Conservation (phyloP, 2,113 vertebrate species). For the Ascaphus truei region DNA sequence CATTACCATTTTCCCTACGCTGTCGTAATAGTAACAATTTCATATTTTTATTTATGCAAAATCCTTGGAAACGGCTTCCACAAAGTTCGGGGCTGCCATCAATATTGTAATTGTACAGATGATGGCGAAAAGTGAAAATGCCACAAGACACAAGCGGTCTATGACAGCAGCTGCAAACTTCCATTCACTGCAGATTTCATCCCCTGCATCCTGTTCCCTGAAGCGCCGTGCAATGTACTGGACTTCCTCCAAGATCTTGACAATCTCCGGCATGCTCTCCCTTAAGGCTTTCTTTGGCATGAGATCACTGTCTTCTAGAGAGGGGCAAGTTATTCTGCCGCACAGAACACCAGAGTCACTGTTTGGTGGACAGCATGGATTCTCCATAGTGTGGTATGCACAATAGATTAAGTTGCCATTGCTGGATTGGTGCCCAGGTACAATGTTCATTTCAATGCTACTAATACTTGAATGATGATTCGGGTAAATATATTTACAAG, state of each 20-base stretch:
- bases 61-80: slow-evolving; percentile 86
- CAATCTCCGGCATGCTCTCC: slow-evolving; percentile 66
- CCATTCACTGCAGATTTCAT: slow-evolving; percentile 83
- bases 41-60: slow-evolving; percentile 62
- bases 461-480: slow-evolving; percentile 59
- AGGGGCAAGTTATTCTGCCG: slow-evolving; percentile 40
- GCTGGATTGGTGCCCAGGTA: slow-evolving; percentile 61
- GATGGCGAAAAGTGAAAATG: slow-evolving; percentile 85
- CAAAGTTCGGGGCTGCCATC: slow-evolving; percentile 86
- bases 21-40: background rate
- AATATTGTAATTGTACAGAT: slow-evolving; percentile 86
- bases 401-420: slow-evolving; percentile 69
- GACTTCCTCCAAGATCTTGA: slow-evolving; percentile 77
- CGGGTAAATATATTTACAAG: slow-evolving; percentile 64
- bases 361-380: slow-evolving; percentile 61
- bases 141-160: slow-evolving; percentile 83
- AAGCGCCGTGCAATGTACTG: slow-evolving; percentile 78
- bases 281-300: slow-evolving; percentile 52
- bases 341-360: slow-evolving; percentile 61
- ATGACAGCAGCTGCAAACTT: slow-evolving; percentile 87
- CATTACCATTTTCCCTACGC: background rate
- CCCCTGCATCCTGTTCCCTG: slow-evolving; percentile 74
- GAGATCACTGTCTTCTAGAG: slow-evolving; percentile 54
- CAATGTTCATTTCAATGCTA: slow-evolving; percentile 68
- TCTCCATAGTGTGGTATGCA: slow-evolving; percentile 67